A percentile compares a stretch with the other conserved stretches of the same genome.
phyloP scores from a whole-genome alignment of 1,140 invertebrate genomes.

The Rhopalosiphum maidis region DNA sequence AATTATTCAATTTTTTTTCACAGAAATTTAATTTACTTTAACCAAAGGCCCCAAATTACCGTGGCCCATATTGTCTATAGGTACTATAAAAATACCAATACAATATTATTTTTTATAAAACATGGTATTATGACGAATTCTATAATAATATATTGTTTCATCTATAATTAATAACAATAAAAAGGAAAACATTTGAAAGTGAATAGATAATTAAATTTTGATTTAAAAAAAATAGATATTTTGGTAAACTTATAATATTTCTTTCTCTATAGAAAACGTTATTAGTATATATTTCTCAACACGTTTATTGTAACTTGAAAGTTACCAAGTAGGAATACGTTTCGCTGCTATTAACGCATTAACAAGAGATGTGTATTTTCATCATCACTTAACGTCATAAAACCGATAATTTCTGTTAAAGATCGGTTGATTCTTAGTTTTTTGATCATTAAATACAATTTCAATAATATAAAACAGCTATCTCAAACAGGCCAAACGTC shows the following conservation, averaged over 20 bases:
- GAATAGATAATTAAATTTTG: neutral
- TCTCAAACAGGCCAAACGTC: neutral
- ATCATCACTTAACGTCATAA: neutral
- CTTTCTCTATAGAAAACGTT: neutral
- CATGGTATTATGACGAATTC: too few relatives aligned
- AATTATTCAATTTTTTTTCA: too few relatives aligned
- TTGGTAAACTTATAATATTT: neutral
- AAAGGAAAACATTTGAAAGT: too few relatives aligned
- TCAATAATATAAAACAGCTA: slow-evolving; percentile 16
- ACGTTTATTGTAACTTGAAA: neutral
- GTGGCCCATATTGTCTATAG: too few relatives aligned
- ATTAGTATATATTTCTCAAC: neutral
- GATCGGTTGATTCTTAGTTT: slow-evolving; percentile 15
- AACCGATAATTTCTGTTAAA: neutral
- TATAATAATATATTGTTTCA: too few relatives aligned
- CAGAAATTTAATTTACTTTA: too few relatives aligned
- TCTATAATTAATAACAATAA: too few relatives aligned
- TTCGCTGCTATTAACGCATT: neutral
- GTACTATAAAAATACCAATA: neutral
- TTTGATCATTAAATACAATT: neutral
- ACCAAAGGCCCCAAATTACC: too few relatives aligned
- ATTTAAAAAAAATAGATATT: neutral
- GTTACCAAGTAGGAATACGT: neutral
- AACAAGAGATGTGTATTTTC: neutral
- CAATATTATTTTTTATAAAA: too few relatives aligned